Evolutionary conservation across 64 coral and sea anemone genomes (phyloP), one percentile per base, ranked within the genome.

Genomic region (Pachyseris speciosa): DNA sequence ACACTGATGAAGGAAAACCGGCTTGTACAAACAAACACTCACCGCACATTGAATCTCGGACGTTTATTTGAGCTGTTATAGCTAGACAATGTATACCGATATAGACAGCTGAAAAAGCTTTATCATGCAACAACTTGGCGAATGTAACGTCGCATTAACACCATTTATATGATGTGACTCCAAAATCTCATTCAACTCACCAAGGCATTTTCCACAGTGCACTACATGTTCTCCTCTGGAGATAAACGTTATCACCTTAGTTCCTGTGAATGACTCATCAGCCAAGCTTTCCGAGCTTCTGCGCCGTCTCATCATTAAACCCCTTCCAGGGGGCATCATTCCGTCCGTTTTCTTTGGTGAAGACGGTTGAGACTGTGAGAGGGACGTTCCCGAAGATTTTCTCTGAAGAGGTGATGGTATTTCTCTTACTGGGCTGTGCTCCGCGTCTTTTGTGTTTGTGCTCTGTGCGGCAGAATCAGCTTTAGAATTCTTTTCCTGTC

Each of bases 181-280:
- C 43, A 7, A 13, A 4, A 86, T 22, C n/a, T n/a, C n/a, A n/a
- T n/a, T 48, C 16, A 17, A 87, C 84, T 92, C 22, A 99, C 96
- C 96, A 10, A 99, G 36, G 39, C 96, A 99, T 64, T 92, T 94
- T 36, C 96, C 96, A 90, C 86, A 93, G 64, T 99, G 93, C 7
- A 95, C 93, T n/a, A 89, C 71, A 25, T 87, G 96, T 9, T 93
- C 85, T 83, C 94, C 86, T 75, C 89, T 95, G 9, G 59, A 90
- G 15, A 53, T 76, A 80, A 95, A 95, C 3, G 32, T 86, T 20
- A 95, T 64, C 59, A 91, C 85, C 36, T 37, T 39, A 43, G 85
- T 90, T 24, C 96, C 94, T n/a, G 38, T 79, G 73, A 90, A 92
- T 25, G 78, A 53, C 10, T 38, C 65, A 1, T 94, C 88, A 75